Evolutionary conservation across 2,797 vertebrate genomes (phyloP).

Genomic region (Muraenolepis orangiensis): DNA sequence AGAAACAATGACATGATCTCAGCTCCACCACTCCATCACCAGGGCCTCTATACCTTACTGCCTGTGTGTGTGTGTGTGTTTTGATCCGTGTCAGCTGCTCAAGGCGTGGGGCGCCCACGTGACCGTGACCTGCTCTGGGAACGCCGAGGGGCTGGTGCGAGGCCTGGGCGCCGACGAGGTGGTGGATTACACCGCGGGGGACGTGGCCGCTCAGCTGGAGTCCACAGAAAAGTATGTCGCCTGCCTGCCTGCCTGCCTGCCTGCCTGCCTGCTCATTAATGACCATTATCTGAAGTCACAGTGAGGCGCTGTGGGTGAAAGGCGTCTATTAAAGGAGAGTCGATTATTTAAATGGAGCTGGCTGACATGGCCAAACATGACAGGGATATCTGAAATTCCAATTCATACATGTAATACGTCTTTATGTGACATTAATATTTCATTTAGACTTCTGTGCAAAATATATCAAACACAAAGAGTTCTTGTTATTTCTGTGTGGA

Average conservation of each 20-base stretch:
- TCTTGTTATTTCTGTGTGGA: not conserved
- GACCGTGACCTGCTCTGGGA: slow-evolving; percentile 87
- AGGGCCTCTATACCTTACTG: not conserved
- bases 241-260: not conserved
- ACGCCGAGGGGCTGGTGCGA: slow-evolving; percentile 79
- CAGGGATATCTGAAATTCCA: not conserved
- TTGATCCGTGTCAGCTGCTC: slow-evolving; percentile 69
- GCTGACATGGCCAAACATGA: not conserved
- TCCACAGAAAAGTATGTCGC: slow-evolving; percentile 78
- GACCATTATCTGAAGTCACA: not conserved
- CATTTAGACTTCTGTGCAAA: not conserved
- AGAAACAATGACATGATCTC: not conserved
- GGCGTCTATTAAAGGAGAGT: not conserved
- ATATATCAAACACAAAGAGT: not conserved
- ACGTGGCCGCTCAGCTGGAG: slow-evolving; percentile 71
- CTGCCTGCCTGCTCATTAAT: not conserved
- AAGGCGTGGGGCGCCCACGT: slow-evolving; percentile 90
- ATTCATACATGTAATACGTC: not conserved
- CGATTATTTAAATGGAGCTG: too few species aligned
- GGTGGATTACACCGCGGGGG: slow-evolving; percentile 82
- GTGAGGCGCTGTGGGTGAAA: too few species aligned
- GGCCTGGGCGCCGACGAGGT: slow-evolving; percentile 85
- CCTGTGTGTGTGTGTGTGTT: slow-evolving; percentile 13
- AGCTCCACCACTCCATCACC: not conserved
- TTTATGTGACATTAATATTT: not conserved